phyloP scores from a whole-genome alignment of 1,140 invertebrate genomes.

The Heliconius hermathena region DNA sequence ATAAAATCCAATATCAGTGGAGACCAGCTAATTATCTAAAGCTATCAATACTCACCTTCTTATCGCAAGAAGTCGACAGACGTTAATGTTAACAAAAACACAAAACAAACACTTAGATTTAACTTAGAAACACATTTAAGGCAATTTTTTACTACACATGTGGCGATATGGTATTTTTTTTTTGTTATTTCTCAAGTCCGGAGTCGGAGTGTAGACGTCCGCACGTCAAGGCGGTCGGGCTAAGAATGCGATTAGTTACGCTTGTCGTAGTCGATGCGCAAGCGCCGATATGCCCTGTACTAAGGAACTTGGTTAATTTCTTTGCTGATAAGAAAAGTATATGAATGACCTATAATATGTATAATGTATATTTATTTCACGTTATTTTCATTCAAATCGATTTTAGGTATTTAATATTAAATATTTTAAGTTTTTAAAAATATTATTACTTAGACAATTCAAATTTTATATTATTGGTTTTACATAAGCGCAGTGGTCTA shows the following conservation, averaged over 20 bases:
- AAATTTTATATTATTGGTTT: no score
- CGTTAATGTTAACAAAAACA: constrained; percentile 60
- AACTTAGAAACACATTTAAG: constrained; percentile 36
- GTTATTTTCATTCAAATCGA: not conserved
- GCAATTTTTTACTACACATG: constrained; percentile 30
- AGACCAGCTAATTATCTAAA: constrained; percentile 66
- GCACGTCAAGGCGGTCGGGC: constrained; percentile 37
- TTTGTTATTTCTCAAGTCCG: constrained; percentile 1
- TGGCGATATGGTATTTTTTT: constrained; percentile 17
- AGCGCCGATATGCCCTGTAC: constrained; percentile 48
- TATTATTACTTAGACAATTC: no score
- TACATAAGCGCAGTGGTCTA: no score
- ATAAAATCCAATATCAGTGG: constrained; percentile 35
- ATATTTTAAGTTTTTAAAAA: no score
- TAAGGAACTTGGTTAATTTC: constrained; percentile 43
- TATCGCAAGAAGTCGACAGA: constrained; percentile 63
- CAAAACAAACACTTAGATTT: constrained; percentile 57
- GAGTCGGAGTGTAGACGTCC: constrained; percentile 43
- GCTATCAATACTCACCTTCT: constrained; percentile 75
- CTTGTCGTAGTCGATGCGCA: constrained; percentile 50
- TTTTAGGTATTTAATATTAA: no score
- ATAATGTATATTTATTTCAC: constrained; percentile 31
- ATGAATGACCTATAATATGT: constrained; percentile 30
- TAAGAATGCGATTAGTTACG: constrained; percentile 58
- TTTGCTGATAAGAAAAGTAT: constrained; percentile 42